Evolutionary conservation across 2,797 vertebrate species (phyloP).

Genomic region (Microchirus variegatus): DNA sequence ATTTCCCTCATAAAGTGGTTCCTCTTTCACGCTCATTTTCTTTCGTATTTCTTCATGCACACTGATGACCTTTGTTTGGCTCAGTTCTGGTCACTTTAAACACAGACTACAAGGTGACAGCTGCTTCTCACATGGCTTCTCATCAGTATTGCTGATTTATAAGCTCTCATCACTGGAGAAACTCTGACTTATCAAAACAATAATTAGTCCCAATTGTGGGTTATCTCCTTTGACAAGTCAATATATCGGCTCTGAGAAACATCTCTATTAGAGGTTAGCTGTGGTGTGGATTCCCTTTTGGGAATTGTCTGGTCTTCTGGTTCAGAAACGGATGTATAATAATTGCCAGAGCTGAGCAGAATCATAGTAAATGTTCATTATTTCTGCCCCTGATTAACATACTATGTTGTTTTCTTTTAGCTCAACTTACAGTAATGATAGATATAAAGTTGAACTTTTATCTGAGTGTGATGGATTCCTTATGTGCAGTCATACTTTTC

Average conservation of each 20-base stretch:
- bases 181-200: background rate
- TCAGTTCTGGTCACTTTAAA: conserved; percentile 29
- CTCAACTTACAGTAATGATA: background rate
- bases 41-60: conserved; percentile 3
- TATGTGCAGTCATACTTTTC: background rate
- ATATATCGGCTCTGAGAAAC: background rate
- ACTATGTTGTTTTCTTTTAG: conserved; percentile 1
- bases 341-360: background rate
- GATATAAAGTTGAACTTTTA: background rate
- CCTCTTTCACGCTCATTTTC: conserved; percentile 20
- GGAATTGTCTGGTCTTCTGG: background rate
- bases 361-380: background rate
- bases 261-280: too few species aligned
- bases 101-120: conserved; percentile 3
- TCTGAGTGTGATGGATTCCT: background rate
- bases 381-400: conserved; percentile 4
- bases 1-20: background rate
- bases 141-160: background rate
- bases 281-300: background rate
- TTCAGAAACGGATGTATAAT: background rate
- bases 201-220: background rate
- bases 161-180: background rate
- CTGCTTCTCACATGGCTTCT: conserved; percentile 1
- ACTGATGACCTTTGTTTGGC: conserved; percentile 1
- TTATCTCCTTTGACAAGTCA: background rate